Evolutionary conservation across 2,888 invertebrate species (phyloP).

Genomic region (Nebria salina): DNA sequence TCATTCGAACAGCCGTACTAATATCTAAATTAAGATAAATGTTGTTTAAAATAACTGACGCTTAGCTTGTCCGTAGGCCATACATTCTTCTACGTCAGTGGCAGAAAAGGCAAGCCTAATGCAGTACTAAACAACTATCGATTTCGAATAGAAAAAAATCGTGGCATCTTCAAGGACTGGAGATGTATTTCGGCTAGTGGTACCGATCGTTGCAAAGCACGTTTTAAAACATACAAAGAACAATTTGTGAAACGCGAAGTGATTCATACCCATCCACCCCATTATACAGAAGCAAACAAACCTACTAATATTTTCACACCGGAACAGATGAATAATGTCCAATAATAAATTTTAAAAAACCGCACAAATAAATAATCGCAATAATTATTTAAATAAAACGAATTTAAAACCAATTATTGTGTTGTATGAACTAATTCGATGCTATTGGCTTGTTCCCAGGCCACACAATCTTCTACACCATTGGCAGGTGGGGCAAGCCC

Average conservation of each 20-base stretch:
- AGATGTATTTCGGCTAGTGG: background rate
- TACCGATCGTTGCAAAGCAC: background rate
- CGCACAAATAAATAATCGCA: background rate
- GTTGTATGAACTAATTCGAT: background rate
- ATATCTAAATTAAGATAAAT: background rate
- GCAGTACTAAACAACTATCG: background rate
- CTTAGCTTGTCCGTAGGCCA: background rate
- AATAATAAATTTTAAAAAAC: background rate
- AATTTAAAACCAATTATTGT: background rate
- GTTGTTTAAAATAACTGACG: background rate
- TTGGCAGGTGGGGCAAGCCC: background rate
- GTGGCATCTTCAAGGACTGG: background rate
- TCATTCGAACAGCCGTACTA: background rate
- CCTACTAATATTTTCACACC: background rate
- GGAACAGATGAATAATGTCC: background rate
- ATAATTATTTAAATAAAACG: no score
- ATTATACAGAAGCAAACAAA: background rate
- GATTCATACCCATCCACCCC: background rate
- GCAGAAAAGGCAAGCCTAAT: slow-evolving; percentile 11
- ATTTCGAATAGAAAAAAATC: background rate
- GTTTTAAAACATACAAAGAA: background rate
- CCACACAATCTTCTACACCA: background rate
- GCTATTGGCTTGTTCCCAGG: background rate
- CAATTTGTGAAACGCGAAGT: background rate
- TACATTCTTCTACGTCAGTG: background rate